Evolutionary conservation across 1,140 invertebrate species (phyloP).

Genomic region (Hesperophylax magnus): DNA sequence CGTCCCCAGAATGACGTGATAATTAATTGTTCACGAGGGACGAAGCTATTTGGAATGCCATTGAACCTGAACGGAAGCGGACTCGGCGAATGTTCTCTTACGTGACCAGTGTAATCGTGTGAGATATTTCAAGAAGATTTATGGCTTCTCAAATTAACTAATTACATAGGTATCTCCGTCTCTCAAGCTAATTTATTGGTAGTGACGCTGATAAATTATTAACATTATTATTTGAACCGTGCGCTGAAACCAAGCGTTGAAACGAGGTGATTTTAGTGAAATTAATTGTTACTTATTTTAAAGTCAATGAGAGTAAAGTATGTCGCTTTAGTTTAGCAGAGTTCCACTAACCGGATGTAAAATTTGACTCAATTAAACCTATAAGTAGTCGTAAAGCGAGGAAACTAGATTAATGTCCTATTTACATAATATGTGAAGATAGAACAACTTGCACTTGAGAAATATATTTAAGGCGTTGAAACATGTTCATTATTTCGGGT

Average conservation of each 20-base stretch:
- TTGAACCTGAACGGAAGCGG: not conserved
- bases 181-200: not conserved
- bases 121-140: not conserved
- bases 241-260: slow-evolving; percentile 12
- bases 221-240: slow-evolving; percentile 9
- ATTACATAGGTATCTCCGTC: not conserved
- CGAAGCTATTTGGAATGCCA: not conserved
- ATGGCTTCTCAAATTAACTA: not conserved
- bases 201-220: not conserved
- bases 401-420: no score
- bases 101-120: not conserved
- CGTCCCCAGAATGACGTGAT: slow-evolving; percentile 24
- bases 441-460: not conserved
- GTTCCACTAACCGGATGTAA: not conserved
- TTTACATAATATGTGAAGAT: not conserved
- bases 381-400: not conserved
- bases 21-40: slow-evolving; percentile 29
- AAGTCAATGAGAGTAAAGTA: slow-evolving; percentile 20
- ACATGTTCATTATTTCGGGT: not conserved
- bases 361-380: not conserved
- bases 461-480: not conserved
- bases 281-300: not conserved
- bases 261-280: not conserved
- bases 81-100: slow-evolving; percentile 10
- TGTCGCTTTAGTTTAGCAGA: not conserved